Conservation (phyloP, 2,797 vertebrate genomes). For the Picus viridis region DNA sequence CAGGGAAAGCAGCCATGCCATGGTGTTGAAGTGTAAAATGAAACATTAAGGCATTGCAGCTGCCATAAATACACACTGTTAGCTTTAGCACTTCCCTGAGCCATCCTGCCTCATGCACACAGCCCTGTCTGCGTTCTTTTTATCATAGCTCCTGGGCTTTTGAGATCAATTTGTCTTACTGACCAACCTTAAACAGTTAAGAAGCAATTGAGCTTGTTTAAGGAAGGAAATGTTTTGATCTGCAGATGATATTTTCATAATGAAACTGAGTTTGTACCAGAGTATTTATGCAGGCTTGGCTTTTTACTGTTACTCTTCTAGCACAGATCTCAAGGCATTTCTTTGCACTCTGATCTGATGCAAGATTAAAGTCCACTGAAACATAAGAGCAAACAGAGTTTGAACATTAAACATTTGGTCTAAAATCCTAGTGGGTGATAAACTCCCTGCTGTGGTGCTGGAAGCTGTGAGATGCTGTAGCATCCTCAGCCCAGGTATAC, state of each 20-base stretch:
- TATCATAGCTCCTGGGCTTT: constrained; percentile 53
- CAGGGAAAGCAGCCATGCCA: neutral
- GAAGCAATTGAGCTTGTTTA: constrained; percentile 59
- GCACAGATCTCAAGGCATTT: constrained; percentile 29
- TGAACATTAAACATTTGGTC: neutral
- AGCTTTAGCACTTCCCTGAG: constrained; percentile 58
- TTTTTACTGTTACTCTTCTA: constrained; percentile 21
- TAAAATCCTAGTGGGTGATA: neutral
- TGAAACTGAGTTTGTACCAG: constrained; percentile 42
- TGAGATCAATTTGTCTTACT: constrained; percentile 67
- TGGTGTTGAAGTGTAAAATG: constrained; percentile 61
- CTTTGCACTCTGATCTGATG: constrained; percentile 26
- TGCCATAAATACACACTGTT: constrained; percentile 66
- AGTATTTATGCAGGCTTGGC: constrained; percentile 26
- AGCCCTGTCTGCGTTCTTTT: constrained; percentile 45
- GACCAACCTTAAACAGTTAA: constrained; percentile 56
- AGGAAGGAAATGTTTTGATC: constrained; percentile 58
- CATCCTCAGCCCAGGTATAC: neutral
- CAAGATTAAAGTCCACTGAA: constrained; percentile 49
- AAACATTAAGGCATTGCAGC: constrained; percentile 60
- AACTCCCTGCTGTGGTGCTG: neutral
- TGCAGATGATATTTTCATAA: constrained; percentile 54
- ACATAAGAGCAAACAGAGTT: neutral
- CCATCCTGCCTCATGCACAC: constrained; percentile 24
- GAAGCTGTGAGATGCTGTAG: neutral